Conservation (phyloP, 92 coral and sea anemone genomes). For the Pocillopora grandis region DNA sequence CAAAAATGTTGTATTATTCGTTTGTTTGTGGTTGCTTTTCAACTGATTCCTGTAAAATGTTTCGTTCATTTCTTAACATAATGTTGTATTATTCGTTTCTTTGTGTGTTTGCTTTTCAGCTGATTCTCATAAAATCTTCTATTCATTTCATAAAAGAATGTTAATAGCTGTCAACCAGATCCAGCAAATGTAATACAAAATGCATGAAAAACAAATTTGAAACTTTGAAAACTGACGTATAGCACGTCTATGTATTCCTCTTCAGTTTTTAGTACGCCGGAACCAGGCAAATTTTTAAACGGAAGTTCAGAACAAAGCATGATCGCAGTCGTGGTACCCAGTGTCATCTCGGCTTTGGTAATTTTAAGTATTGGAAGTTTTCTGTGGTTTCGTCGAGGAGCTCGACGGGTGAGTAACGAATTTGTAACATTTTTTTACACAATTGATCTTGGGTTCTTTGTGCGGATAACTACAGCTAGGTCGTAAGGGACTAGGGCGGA, state of each 20-base stretch:
- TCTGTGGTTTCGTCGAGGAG: background rate
- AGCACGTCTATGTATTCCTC: too few relatives aligned
- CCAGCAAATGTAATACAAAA: background rate
- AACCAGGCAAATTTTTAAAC: background rate
- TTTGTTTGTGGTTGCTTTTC: background rate
- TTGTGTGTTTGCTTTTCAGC: background rate
- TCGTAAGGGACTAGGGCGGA: too few relatives aligned
- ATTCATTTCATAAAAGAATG: too few relatives aligned
- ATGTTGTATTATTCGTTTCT: too few relatives aligned
- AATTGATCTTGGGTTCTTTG: background rate
- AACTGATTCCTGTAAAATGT: background rate
- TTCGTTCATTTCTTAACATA: too few relatives aligned
- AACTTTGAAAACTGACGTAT: too few relatives aligned
- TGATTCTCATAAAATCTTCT: background rate
- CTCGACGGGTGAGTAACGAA: background rate
- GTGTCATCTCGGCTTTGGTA: background rate
- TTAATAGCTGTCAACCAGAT: too few relatives aligned
- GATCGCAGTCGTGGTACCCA: background rate
- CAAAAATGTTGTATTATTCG: too few relatives aligned
- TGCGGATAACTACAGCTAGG: too few relatives aligned
- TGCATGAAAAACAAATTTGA: background rate
- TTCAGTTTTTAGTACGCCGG: conserved; percentile 2
- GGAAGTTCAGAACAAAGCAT: background rate
- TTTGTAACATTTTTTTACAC: background rate
- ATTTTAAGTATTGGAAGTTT: background rate